phyloP scores from a whole-genome alignment of 92 coral and sea anemone genomes.

The Epizoanthus ramosus region DNA sequence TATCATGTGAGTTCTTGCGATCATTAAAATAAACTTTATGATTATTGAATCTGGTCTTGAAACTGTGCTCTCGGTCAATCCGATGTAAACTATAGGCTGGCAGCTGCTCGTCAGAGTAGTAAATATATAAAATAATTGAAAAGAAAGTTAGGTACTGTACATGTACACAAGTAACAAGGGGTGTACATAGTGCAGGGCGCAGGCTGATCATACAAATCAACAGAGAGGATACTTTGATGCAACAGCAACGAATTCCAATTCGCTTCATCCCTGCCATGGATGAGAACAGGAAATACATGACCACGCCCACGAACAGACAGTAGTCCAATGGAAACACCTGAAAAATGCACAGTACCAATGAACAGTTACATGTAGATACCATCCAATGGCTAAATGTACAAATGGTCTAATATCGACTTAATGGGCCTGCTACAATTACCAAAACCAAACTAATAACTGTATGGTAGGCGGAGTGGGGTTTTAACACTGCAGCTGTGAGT shows the following conservation, averaged over 20 bases:
- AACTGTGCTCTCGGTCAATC: no score
- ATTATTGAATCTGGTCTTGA: no score
- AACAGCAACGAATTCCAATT: conserved; percentile 95
- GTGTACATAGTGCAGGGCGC: no score
- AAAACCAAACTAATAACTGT: neutral
- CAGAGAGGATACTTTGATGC: conserved; percentile 93
- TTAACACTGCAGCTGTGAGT: no score
- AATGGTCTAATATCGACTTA: neutral
- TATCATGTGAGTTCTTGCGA: no score
- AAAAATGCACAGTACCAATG: neutral
- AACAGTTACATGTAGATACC: neutral
- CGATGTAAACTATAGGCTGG: no score
- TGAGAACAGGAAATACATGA: conserved; percentile 85
- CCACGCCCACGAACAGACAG: conserved; percentile 91
- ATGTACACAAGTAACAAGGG: no score
- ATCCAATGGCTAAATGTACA: neutral
- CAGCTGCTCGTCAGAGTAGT: no score
- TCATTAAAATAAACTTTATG: no score
- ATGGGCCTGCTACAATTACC: neutral
- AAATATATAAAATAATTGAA: no score
- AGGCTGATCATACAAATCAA: no score
- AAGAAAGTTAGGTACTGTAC: no score
- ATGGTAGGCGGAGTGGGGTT: neutral
- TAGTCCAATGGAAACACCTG: conserved; percentile 97
- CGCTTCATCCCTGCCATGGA: conserved; percentile 95